Evolutionary conservation across 2,888 invertebrate species (phyloP), one percentile per base, ranked within the genome.

Genomic region (Perizoma affinitatum): DNA sequence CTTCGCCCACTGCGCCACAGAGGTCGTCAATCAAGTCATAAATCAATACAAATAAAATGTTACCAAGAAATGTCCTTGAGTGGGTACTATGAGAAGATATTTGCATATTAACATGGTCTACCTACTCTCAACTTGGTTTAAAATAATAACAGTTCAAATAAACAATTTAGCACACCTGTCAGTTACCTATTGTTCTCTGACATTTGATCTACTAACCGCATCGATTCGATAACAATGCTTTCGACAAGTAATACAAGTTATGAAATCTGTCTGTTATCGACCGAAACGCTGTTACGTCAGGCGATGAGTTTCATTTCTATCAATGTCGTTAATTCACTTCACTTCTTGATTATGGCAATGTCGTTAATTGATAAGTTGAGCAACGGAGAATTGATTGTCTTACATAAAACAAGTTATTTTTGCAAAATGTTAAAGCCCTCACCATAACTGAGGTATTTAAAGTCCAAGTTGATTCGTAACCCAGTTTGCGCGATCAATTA

Each of bases 181-280:
- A 33, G 0, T 10, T 7, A 58, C n/a, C 63, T 61, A 67, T 66
- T 59, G 63, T 71, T 56, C 68, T 54, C 56, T 61, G 64, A 70
- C 63, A 65, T 66, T 71, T 69, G 65, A 70, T 65, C 49, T 61
- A 67, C 68, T 68, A 62, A 53, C 46, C 44, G 58, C 38, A 62
- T 58, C 67, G 65, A 75, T 68, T 66, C 68, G 65, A 73, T 69
- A 60, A 72, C 70, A 70, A 65, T 61, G 44, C 64, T 78, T 75
- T 75, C 76, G 63, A 68, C 70, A 72, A 69, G 71, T 80, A 79
- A 75, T 69, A 68, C 70, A 72, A 69, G 71, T 80, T 80, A 75
- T 69, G 74, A 74, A 73, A 76, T 75, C 73, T 73, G 74, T 74
- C 51, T 42, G 50, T 61, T 75, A 72, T 66, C 71, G 69, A 78